Evolutionary conservation across 2,888 invertebrate species (phyloP), one percentile per base, ranked within the genome.

Genomic region (Ditylenchus weischeri): DNA sequence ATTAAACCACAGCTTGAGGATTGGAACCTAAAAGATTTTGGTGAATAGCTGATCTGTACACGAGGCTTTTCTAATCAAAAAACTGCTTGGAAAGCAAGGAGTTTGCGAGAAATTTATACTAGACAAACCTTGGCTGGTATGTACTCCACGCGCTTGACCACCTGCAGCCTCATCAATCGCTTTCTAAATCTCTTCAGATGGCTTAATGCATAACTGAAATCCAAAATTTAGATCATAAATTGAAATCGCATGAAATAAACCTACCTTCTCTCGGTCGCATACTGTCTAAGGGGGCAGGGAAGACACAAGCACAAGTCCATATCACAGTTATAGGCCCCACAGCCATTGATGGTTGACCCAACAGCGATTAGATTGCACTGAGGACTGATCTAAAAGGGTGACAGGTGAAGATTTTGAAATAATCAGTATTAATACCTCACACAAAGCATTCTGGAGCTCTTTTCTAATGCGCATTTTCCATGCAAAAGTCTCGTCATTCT

Each of bases 321-420:
- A 63, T 83, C 83, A 0, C 79, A 77, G 54, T 80, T 79, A 70
- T 69, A 79, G 15, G 75, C 69, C 11, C 83, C 83, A 62, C 81
- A 79, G 8, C 80, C 80, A 59, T 80, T 83, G n/a, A 83, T 69
- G 0, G 81, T 81, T 8, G 78, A 78, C 18, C 77, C 73, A 35
- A 76, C 75, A 4, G 76, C 80, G 23, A 78, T 72, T 35, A 72
- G 65, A 23, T 36, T 58, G 69, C 67, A 54, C 69, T 71, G 62
- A 48, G 68, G 68, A 58, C 59, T 65, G 19, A 49, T 15, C 64
- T 75, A 29, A 36, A 62, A 11, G 5, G 2, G 10, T 62, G 62
- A 21, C 29, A 63, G 10, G 10, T 62, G 63, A 10, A 48, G 19
- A 2, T 21, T 18, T 18, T 7, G 4, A 18, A 47, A 62, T 1